Base-by-base conservation (phyloP, 2,888 invertebrate genomes). In the Vanessa cardui region DNA sequence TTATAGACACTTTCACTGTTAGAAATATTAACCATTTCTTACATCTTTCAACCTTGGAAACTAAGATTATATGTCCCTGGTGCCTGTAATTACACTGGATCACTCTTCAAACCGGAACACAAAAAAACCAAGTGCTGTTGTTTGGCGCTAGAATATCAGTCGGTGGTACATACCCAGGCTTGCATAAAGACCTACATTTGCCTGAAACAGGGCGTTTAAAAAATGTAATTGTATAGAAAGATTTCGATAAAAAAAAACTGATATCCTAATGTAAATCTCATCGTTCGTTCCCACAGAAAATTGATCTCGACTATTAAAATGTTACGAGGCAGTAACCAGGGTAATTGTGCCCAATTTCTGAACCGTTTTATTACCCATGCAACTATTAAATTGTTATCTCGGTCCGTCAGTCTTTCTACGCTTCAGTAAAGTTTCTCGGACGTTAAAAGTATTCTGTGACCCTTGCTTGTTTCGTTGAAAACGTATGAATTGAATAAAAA, bases 291-390 rank as follows among this genome's bases (percentile, higher is more conserved):
- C 88, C 89, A 90, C 88, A 89, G 78, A 79, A 82, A 87, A 84
- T 83, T 81, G 82, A 56, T 39, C 78, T 80, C 80, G 77, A 80
- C 85, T 85, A 90, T 90, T 90, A 90, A 89, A 89, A 86, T 83
- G 90, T 89, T 90, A 88, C 90, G 86, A 89, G 79, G 81, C 86
- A 79, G 86, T 89, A 87, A 87, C 82, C 86, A 84, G 78, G 81
- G 83, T 91, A 90, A 91, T 91, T 90, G 90, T 86, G 56, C 87
- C 86, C 90, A 90, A 90, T 90, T 90, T 89, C 79, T 81, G 80
- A 85, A 83, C 82, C 84, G 86, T 88, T 89, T 90, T 90, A 89
- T 88, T 89, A 90, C 86, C 83, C 87, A 81, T 85, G 83, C 87
- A 85, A 86, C 86, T 87, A 88, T 86, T 84, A 86, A 87, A 86